Base-by-base conservation (phyloP, 2,113 vertebrate species). In the Protomyctophum bolini region DNA sequence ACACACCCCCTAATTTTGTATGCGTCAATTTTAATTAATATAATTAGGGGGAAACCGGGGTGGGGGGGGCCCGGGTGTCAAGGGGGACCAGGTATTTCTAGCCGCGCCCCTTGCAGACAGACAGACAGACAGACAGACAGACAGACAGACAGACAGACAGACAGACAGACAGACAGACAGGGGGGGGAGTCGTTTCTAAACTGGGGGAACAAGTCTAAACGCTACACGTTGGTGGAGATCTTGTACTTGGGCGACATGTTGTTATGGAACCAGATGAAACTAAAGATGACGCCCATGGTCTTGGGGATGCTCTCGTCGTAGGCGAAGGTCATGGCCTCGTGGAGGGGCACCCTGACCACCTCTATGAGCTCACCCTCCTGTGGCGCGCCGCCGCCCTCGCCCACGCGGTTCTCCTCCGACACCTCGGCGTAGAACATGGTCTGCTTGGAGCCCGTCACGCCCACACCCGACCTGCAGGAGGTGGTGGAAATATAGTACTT, bases 351-450 rank as follows among this genome's bases (percentile, higher is more conserved):
- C 83, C 94, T 95, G 68, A 97, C 93, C 83, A 96, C 95, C 90
- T 96, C 95, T 70, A 97, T 96, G 61, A 96, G 89, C 90, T 97
- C 95, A 15, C 96, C 96, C 86, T 96, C 96, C 58, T 87, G 83
- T 0, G 94, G 81, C 71, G 92, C 89, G 58, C 95, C 95, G 48
- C 95, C 95, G 10, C 95, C 95, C 52, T 90, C 91, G 51, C 92
- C 81, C 3, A 89, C 88, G 56, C 89, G 92, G 93, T 96, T 94
- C 86, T 95, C 93, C 0, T 97, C 95, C 0, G 95, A 95, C 71
- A 97, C 95, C 86, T 96, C 95, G 6, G 92, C 94, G 1, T 97
- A 97, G 82, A 96, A 97, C 88, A 97, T 89, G 1, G 95, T 97
- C 89, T 96, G 95, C 84, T 90, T 95, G 75, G 95, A 83, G 3